Base-by-base conservation (phyloP, 64 coral and sea anemone species). In the Pocillopora verrucosa region DNA sequence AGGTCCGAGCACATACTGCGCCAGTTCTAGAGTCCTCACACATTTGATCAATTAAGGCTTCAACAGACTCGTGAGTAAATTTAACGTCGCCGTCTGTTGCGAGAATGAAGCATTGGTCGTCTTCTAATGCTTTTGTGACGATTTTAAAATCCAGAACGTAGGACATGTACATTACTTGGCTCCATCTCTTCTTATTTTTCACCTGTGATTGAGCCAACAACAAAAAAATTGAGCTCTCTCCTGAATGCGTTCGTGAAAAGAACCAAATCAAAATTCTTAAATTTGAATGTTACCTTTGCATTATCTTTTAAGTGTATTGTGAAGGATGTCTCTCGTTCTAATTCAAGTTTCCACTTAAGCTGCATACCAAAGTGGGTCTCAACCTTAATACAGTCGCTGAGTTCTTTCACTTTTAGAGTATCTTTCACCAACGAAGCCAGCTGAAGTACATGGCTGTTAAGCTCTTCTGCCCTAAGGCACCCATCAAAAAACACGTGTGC, bases 121-220 rank as follows among this genome's bases (percentile, higher is more conserved):
- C 90, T 58, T 81, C 19, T 22, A 90, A 87, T 51, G 0, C 7
- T 51, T 51, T 0, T 51, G 7, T 7, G 41, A 51, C 41, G 41
- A 51, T 51, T 75, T 98, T 92, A 77, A 88, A 84, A 65, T 98
- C 96, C 57, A 98, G 65, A 1, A 98, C 82, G 73, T 94, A 98
- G 2, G 96, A 98, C 96, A 98, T 98, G 24, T 95, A 95, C 96
- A 98, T 98, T 41, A 98, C 90, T 61, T 98, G 96, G 57, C 96
- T 98, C 96, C 96, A 98, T 15, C 93, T 81, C 30, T 98, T 98
- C 36, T 94, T 89, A 77, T 93, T 92, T 30, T 95, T 98, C 37
- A 98, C 96, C 96, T 98, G 45, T 1, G n/a, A 0, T 25, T 11
- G 22, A 22, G 11, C 20, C 41, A 3, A 51, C 41, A 51, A 51